Base-by-base conservation (phyloP, 2,797 vertebrate species). In the Perodicticus potto region DNA sequence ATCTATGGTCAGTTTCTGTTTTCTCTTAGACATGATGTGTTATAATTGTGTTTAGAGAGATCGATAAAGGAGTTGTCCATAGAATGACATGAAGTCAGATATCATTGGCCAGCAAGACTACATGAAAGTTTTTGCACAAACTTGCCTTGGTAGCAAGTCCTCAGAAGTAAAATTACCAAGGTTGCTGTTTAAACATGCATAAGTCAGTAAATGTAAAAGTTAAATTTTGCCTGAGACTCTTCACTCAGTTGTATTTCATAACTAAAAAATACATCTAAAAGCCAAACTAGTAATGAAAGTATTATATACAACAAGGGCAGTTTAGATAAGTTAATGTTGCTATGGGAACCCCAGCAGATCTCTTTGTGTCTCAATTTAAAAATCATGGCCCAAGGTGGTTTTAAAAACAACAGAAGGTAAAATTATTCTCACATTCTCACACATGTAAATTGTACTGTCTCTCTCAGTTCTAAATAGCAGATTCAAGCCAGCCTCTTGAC, bases 391-490 rank as follows among this genome's bases (percentile, higher is more conserved):
- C 96, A 97, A 98, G 97, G 97, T 97, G 89, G 96, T 97, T 98
- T 97, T 92, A 96, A 97, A 98, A 98, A 97, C 97, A 98, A 97
- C 97, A 98, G 97, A 97, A 97, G 97, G 97, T 97, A 97, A 97
- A 98, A 97, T 98, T 97, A 96, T 97, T 97, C 97, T 95, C 97
- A 94, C 95, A 96, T 95, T 96, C 97, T 97, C 96, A 97, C 97
- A 97, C 97, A 97, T 98, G 97, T 97, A 98, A 98, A 97, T 97
- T 94, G 94, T 98, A 96, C 97, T 95, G 90, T 96, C 95, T 97
- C 95, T 95, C 95, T 97, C 73, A 74, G 92, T 97, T 95, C 95
- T 97, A 97, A 98, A 96, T 96, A 97, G 96, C 96, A 97, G 92
- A 97, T 97, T 97, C 93, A 96, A 97, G 94, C 97, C 97, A 96